Base-by-base conservation (phyloP, 2,888 invertebrate genomes). In the Lithosia quadra region DNA sequence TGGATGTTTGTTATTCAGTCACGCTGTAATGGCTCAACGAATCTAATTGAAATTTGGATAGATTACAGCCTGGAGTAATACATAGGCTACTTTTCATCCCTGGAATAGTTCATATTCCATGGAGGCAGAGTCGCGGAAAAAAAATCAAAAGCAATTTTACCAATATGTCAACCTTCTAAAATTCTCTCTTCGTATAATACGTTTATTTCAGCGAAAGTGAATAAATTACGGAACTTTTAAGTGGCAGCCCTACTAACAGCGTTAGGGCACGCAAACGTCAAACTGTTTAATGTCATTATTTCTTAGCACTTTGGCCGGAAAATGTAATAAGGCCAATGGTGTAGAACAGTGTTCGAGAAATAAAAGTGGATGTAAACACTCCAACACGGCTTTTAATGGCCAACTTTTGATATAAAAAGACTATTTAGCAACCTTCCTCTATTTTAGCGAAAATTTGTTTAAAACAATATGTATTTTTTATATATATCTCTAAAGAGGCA, bases 231-330 rank as follows among this genome's bases (percentile, higher is more conserved):
- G 39, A 65, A 59, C 58, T 59, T 65, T n/a, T 3, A 10, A 68
- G 68, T 65, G 5, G 43, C 79, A 79, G 21, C 77, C 77, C 71
- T 71, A 69, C 59, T 59, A 61, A 77, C 28, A 53, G 71, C 65
- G 57, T 1, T 43, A 15, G 3, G 24, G 33, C 78, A 81, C 81
- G 81, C 81, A 67, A 81, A 62, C 73, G 67, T 69, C 73, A 71
- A 67, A 67, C 59, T 66, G 71, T 67, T 67, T 73, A 72, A 77
- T 75, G 65, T 63, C 73, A 75, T 79, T 61, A 78, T 78, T 76
- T 73, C 72, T 72, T 66, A 62, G 67, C 57, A 63, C 67, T 76
- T 78, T 72, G 67, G 55, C 21, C 18, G 67, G 66, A n/a, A 69
- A 68, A 72, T 78, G 71, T 78, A 67, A 69, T 55, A 63, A 73